A percentile compares a stretch with the other conserved stretches of the same genome.
phyloP scores from a whole-genome alignment of 2,888 invertebrate species.

The Synanthedon tipuliformis region DNA sequence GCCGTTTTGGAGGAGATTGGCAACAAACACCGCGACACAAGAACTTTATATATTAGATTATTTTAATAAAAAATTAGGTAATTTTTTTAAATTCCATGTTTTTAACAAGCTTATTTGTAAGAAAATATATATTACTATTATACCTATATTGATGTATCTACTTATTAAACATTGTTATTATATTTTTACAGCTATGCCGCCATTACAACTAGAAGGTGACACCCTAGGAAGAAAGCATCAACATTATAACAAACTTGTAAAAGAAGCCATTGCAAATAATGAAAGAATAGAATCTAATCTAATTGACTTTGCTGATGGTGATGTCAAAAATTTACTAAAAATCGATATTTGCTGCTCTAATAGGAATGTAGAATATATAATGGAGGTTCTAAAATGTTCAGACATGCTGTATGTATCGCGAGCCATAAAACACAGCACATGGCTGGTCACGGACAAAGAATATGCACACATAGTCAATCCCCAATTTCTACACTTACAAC shows the following conservation, averaged over 20 bases:
- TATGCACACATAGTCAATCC: slow-evolving; percentile 45
- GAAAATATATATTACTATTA: too few species aligned
- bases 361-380: slow-evolving; percentile 32
- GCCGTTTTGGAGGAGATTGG: too few species aligned
- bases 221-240: slow-evolving; percentile 24
- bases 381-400: slow-evolving; percentile 31
- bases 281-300: slow-evolving; percentile 6
- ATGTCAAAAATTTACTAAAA: slow-evolving; percentile 34
- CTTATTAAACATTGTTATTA: too few species aligned
- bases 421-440: slow-evolving; percentile 35
- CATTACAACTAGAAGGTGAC: slow-evolving; percentile 21
- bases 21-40: too few species aligned
- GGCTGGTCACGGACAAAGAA: slow-evolving; percentile 39
- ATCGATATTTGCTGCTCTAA: slow-evolving; percentile 37
- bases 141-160: too few species aligned
- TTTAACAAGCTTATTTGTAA: too few species aligned
- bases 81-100: too few species aligned
- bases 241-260: slow-evolving; percentile 12
- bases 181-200: slow-evolving; percentile 24
- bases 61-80: too few species aligned
- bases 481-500: slow-evolving; percentile 26
- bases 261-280: slow-evolving; percentile 10
- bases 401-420: slow-evolving; percentile 44
- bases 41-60: too few species aligned
- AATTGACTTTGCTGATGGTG: slow-evolving; percentile 19